A percentile compares a stretch with the other conserved stretches of the same genome.
Evolutionary conservation across 2,888 invertebrate species (phyloP).

Genomic region (Leptarthrus brevirostris): DNA sequence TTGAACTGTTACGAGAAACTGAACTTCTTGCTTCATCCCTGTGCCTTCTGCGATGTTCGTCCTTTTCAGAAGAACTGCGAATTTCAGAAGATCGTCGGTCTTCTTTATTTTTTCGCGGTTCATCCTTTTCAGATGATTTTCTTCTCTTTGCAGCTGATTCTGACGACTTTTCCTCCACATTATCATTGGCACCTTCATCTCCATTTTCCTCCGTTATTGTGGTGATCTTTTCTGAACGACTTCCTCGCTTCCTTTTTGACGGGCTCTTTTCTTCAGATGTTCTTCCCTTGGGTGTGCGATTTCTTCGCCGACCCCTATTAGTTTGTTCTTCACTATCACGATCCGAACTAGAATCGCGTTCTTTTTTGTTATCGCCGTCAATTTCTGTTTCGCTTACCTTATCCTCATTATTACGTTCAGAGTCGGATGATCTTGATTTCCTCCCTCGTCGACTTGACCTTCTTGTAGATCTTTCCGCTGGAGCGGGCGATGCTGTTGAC

Average conservation of each 20-base stretch:
- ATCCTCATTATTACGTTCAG: slow-evolving; percentile 58
- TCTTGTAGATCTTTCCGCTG: slow-evolving; percentile 63
- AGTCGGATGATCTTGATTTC: slow-evolving; percentile 65
- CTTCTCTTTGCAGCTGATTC: slow-evolving; percentile 17
- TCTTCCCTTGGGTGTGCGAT: slow-evolving; percentile 5
- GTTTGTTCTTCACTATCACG: slow-evolving; percentile 50
- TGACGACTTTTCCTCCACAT: slow-evolving; percentile 55
- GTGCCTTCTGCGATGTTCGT: background rate
- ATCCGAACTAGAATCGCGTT: slow-evolving; percentile 54
- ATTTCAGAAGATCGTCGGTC: slow-evolving; percentile 1
- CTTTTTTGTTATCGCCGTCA: slow-evolving; percentile 53
- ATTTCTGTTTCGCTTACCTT: slow-evolving; percentile 55
- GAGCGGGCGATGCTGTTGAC: slow-evolving; percentile 74
- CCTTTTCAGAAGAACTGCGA: slow-evolving; percentile 21
- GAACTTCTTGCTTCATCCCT: background rate
- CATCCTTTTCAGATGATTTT: background rate
- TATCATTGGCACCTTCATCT: slow-evolving; percentile 60
- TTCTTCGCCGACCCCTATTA: slow-evolving; percentile 44
- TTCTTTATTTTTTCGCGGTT: background rate
- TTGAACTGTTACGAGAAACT: background rate
- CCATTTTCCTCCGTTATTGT: slow-evolving; percentile 70
- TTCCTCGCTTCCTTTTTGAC: slow-evolving; percentile 6
- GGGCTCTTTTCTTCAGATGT: slow-evolving; percentile 25
- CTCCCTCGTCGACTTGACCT: slow-evolving; percentile 67
- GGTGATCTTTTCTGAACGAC: slow-evolving; percentile 61